Evolutionary conservation across 2,888 invertebrate species (phyloP), one percentile per base, ranked within the genome.

Genomic region (Heliconius aoede): DNA sequence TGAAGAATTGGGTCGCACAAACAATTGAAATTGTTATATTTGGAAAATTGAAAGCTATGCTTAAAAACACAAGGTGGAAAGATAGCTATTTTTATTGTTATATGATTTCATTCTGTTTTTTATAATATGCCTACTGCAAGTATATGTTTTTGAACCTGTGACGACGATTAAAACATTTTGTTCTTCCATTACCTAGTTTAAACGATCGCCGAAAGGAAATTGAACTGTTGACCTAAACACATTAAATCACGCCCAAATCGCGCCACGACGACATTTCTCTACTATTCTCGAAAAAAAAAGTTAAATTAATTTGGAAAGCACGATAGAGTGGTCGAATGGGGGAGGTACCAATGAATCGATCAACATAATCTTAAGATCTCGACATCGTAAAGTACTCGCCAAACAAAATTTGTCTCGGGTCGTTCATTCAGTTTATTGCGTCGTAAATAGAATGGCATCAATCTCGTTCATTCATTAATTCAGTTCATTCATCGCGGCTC

Each of bases 361-460:
- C 36, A 61, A 62, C 62, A 40, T 32, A n/a, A 62, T 71, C 69
- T 51, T 26, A 51, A 15, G 26, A 75, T 75, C 24, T 51, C 62
- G 64, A 64, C 46, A 69, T 73, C 78, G 76, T 78, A 78, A 78
- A 78, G 40, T 58, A 24, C 65, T 30, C 65, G 28, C 51, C 67
- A 77, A 77, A 77, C 77, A 77, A 71, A 73, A 68, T 74, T 75
- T 74, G 60, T 73, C 76, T 73, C 73, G 32, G 58, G 78, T 74
- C 60, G 26, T 74, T 75, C 74, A 55, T 78, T 74, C 74, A 68
- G 75, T 84, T 85, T 85, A 85, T 85, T 83, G 83, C 82, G 81
- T 83, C 81, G 83, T 83, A 82, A 86, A 85, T 81, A 78, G 80
- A 83, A 85, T 83, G 84, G 81, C 84, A 85, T 84, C 83, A 83